phyloP scores from a whole-genome alignment of 2,113 vertebrate genomes.

The Ptilorrhoa leucosticta region DNA sequence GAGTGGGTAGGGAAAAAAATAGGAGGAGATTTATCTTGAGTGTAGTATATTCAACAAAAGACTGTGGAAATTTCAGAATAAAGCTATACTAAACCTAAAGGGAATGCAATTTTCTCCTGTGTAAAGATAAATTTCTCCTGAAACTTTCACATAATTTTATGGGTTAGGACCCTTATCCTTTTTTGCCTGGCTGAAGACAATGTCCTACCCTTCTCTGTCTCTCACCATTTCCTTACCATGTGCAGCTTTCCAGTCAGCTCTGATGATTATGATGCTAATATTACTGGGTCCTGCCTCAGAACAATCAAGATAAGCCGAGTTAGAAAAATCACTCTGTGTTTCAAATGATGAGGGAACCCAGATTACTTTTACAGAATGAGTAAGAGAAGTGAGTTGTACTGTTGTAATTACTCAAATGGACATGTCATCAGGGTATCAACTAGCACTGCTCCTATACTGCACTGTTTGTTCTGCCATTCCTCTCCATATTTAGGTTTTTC shows the following conservation, averaged over 20 bases:
- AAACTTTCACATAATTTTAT: neutral
- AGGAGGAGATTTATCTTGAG: neutral
- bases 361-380: neutral
- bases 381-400: neutral
- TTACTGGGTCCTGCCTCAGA: neutral
- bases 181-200: neutral
- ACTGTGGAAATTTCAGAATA: neutral
- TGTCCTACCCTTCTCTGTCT: accelerated
- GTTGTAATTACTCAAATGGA: neutral
- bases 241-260: neutral
- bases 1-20: neutral
- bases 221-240: neutral
- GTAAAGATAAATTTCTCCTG: neutral
- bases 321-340: neutral
- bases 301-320: neutral
- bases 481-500: neutral
- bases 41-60: neutral
- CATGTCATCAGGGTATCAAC: neutral
- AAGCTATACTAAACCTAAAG: neutral
- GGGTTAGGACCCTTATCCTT: neutral
- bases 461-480: neutral
- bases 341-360: neutral
- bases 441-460: neutral
- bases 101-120: neutral
- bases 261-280: neutral